phyloP scores from a whole-genome alignment of 2,113 vertebrate species.

The Desmodus rotundus region DNA sequence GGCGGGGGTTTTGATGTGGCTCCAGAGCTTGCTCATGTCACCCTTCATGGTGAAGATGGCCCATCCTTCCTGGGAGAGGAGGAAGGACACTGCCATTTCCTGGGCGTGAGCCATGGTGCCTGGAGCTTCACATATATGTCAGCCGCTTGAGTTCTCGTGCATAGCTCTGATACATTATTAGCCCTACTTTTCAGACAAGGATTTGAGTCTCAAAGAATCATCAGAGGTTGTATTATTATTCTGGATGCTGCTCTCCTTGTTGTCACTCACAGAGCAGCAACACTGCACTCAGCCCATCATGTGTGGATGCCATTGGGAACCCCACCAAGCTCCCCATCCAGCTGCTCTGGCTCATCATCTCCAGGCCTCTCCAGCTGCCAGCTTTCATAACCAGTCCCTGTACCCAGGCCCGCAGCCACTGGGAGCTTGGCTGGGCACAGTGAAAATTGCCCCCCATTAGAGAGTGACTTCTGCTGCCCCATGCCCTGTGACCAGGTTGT shows the following conservation, averaged over 20 bases:
- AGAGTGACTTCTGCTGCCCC: not conserved
- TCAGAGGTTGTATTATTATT: not conserved
- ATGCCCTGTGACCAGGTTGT: not conserved
- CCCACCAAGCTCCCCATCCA: not conserved
- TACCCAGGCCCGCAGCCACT: not conserved
- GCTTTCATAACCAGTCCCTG: not conserved
- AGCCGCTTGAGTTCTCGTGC: not conserved
- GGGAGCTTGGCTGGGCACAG: not conserved
- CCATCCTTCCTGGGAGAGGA: not conserved
- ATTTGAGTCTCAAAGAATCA: not conserved
- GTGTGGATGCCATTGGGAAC: not conserved
- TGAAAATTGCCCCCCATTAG: not conserved
- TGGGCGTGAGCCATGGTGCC: not conserved
- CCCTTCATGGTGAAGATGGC: not conserved
- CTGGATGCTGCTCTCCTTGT: not conserved
- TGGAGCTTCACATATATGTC: not conserved
- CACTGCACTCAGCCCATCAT: not conserved
- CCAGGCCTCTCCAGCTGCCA: not conserved
- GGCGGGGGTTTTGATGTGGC: rapidly evolving
- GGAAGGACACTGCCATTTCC: not conserved
- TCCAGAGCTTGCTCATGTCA: not conserved
- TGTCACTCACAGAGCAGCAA: not conserved
- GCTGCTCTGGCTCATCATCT: not conserved
- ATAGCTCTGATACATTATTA: not conserved
- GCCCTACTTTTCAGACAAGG: not conserved